Evolutionary conservation across 2,113 vertebrate species (phyloP).

Genomic region (Bufo bufo): DNA sequence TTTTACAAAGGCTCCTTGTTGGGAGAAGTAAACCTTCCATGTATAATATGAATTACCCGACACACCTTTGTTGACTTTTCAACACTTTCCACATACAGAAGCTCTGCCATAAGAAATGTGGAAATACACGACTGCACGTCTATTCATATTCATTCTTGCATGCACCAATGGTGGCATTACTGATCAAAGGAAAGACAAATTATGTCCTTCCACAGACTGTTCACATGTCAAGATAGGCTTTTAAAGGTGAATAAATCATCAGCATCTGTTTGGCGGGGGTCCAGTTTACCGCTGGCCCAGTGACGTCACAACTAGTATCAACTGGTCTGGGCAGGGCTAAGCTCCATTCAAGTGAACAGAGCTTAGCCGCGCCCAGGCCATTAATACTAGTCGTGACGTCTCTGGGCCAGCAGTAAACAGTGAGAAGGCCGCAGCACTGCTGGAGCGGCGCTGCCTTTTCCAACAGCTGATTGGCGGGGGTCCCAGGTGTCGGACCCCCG

Average conservation of each 20-base stretch:
- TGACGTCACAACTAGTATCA: too few species aligned
- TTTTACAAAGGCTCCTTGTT: neutral
- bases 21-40: neutral
- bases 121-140: neutral
- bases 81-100: neutral
- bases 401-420: too few species aligned
- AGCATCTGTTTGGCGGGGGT: too few species aligned
- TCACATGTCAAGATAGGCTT: neutral
- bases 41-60: neutral
- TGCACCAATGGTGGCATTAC: neutral
- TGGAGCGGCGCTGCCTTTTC: too few species aligned
- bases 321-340: too few species aligned
- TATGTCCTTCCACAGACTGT: neutral
- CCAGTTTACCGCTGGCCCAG: too few species aligned
- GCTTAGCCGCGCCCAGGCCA: too few species aligned
- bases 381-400: too few species aligned
- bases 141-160: neutral
- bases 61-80: slow-evolving; percentile 25
- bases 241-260: neutral
- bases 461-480: too few species aligned
- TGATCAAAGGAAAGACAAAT: neutral
- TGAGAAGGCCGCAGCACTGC: too few species aligned
- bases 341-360: too few species aligned
- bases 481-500: too few species aligned
- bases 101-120: neutral